Percentiles rank a stretch among this genome's conserved stretches.
These are phyloP conservation scores for Spodoptera exigua DNA, from an alignment of 2,888 invertebrate species.

Conservation along the genomic window DNA sequence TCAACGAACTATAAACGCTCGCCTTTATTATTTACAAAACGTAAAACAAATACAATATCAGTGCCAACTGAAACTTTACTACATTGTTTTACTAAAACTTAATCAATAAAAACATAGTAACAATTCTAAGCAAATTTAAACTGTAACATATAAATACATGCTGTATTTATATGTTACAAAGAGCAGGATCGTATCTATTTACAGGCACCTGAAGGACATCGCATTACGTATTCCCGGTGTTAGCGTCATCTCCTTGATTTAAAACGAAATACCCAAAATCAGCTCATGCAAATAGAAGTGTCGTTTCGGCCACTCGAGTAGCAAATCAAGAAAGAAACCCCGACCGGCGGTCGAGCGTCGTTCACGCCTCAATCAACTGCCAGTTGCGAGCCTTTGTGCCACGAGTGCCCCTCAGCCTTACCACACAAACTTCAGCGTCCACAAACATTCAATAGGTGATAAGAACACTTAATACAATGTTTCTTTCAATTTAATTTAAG, in stretches of 20 bases:
- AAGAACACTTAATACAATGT: conserved; percentile 34
- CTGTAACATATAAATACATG: no score
- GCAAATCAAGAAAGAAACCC: conserved; percentile 88
- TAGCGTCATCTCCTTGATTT: conserved; percentile 65
- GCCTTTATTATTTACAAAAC: not conserved
- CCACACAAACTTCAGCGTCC: conserved; percentile 73
- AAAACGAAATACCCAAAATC: conserved; percentile 77
- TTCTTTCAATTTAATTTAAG: conserved; percentile 27
- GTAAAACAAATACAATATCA: not conserved
- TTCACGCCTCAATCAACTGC: conserved; percentile 88
- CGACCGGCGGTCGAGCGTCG: conserved; percentile 81
- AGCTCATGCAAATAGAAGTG: conserved; percentile 87
- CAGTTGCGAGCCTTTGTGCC: conserved; percentile 83
- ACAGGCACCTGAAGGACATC: conserved; percentile 41
- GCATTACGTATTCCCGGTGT: conserved; percentile 57
- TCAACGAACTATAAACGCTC: conserved; percentile 25
- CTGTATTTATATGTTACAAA: conserved; percentile 23
- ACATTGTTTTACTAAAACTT: not conserved
- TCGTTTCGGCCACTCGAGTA: conserved; percentile 86
- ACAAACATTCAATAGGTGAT: conserved; percentile 58
- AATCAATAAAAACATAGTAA: not conserved
- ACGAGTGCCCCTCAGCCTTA: conserved; percentile 74
- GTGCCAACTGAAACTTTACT: no score
- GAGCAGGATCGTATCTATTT: conserved; percentile 13
- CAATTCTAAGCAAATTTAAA: no score